Evolutionary conservation across 2,113 vertebrate species (phyloP).

Genomic region (Jaculus jaculus): DNA sequence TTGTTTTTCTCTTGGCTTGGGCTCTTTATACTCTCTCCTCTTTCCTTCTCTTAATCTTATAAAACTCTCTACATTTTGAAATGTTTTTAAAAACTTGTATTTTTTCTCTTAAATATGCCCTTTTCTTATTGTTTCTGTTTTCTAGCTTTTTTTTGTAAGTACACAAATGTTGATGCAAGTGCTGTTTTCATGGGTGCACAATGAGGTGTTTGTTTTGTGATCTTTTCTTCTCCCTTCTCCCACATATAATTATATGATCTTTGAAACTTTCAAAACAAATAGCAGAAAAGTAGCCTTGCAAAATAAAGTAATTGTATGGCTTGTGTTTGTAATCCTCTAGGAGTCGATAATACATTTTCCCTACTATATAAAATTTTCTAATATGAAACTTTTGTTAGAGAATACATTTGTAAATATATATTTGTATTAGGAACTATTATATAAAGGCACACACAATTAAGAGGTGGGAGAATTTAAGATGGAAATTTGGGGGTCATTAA

Average conservation of each 20-base stretch:
- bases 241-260: slow-evolving; percentile 51
- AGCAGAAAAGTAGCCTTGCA: slow-evolving; percentile 67
- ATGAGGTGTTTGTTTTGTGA: slow-evolving; percentile 64
- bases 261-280: slow-evolving; percentile 73
- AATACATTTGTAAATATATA: neutral
- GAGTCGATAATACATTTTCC: slow-evolving; percentile 2
- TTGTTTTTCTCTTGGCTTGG: too few relatives aligned
- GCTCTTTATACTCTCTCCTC: too few relatives aligned
- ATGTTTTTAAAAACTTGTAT: neutral
- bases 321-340: slow-evolving; percentile 28
- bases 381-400: slow-evolving; percentile 6
- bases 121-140: slow-evolving; percentile 58
- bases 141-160: slow-evolving; percentile 61
- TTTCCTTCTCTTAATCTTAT: too few relatives aligned
- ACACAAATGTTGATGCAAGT: slow-evolving; percentile 38
- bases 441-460: neutral
- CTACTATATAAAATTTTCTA: neutral
- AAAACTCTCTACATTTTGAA: neutral
- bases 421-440: neutral
- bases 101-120: slow-evolving; percentile 37
- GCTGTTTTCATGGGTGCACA: slow-evolving; percentile 60
- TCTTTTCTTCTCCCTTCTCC: slow-evolving; percentile 55
- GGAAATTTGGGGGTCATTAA: slow-evolving; percentile 6
- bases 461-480: neutral
- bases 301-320: slow-evolving; percentile 69